phyloP scores from a whole-genome alignment of 2,113 vertebrate species.

The Elachura formosa region DNA sequence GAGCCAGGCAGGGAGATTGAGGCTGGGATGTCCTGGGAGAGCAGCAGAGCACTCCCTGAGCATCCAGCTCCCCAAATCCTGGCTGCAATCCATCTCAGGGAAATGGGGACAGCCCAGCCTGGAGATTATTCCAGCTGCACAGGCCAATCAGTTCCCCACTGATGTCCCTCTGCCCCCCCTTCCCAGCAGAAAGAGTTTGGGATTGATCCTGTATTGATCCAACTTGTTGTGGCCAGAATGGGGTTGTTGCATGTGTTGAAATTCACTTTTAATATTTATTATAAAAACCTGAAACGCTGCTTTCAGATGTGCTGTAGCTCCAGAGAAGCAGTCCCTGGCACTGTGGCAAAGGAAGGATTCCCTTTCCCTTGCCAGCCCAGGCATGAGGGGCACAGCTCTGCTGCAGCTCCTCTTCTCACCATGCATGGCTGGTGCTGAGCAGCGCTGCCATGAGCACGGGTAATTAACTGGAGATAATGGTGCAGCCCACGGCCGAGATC shows the following conservation, averaged over 20 bases:
- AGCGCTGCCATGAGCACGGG: fast-evolving
- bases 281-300: fast-evolving
- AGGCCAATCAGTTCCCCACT: not conserved
- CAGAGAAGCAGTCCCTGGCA: not conserved
- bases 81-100: not conserved
- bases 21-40: not conserved
- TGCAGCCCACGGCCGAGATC: not conserved
- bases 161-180: not conserved
- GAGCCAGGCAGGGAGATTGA: not conserved
- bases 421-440: not conserved
- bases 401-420: not conserved
- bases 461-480: fast-evolving
- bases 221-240: not conserved
- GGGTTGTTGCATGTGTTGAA: not conserved
- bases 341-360: not conserved
- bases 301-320: not conserved
- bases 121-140: not conserved
- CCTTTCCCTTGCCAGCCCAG: not conserved
- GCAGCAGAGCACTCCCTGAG: fast-evolving
- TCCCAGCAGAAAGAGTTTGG: not conserved
- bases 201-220: not conserved
- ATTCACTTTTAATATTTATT: not conserved
- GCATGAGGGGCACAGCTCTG: not conserved
- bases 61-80: not conserved
- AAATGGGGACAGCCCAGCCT: not conserved